Evolutionary conservation across 2,797 vertebrate species (phyloP).

Genomic region (Silurus lanzhouensis): DNA sequence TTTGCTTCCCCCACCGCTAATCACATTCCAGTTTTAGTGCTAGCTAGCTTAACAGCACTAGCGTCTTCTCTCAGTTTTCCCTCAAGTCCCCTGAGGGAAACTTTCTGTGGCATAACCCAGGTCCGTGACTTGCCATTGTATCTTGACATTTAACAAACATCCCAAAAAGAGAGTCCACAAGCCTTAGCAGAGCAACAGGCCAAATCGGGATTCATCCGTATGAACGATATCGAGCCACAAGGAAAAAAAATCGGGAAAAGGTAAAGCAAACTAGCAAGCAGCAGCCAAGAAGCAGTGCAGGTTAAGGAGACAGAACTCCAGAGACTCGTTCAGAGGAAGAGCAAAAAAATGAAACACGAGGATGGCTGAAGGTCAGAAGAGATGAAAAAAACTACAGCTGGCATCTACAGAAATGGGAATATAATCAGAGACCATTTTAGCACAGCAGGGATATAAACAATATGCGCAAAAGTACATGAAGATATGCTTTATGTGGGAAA

Average conservation of each 20-base stretch:
- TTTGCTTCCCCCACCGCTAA: not conserved
- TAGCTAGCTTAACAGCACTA: not conserved
- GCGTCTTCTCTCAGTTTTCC: not conserved
- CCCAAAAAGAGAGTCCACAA: not conserved
- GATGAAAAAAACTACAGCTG: slow-evolving; percentile 22
- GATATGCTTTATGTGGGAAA: no score
- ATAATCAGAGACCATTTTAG: not conserved
- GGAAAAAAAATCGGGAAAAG: not conserved
- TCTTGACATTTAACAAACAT: not conserved
- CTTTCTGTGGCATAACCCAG: not conserved
- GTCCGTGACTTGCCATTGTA: not conserved
- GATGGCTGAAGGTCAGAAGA: slow-evolving; percentile 42
- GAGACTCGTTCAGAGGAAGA: slow-evolving; percentile 37
- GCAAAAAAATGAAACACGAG: slow-evolving; percentile 36
- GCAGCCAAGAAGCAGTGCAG: slow-evolving; percentile 15
- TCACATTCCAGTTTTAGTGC: not conserved
- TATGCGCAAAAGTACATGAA: no score
- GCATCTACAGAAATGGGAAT: slow-evolving; percentile 5
- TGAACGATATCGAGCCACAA: not conserved
- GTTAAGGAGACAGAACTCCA: slow-evolving; percentile 25
- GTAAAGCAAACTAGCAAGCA: not conserved
- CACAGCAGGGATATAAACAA: not conserved
- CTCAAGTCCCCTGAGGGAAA: not conserved
- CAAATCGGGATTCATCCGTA: not conserved
- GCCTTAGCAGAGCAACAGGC: not conserved